Evolutionary conservation across 2,888 invertebrate species (phyloP).

Genomic region (Tryphoninae sp.): DNA sequence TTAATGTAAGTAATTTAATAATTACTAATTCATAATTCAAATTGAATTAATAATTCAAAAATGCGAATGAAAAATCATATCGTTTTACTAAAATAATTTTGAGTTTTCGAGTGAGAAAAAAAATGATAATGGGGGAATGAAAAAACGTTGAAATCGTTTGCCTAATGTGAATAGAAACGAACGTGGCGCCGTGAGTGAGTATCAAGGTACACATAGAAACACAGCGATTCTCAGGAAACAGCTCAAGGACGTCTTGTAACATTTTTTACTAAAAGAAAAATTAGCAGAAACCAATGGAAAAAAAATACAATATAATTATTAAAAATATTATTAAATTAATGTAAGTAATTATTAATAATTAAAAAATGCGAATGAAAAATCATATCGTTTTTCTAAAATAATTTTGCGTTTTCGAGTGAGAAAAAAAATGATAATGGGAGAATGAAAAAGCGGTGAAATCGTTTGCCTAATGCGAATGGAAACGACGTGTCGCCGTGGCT

Average conservation of each 20-base stretch:
- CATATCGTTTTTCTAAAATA: too few relatives aligned
- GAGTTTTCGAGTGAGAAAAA: neutral
- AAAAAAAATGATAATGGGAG: constrained; percentile 7
- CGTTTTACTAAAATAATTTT: too few relatives aligned
- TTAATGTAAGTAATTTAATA: too few relatives aligned
- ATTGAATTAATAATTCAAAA: neutral
- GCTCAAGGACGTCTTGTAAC: neutral
- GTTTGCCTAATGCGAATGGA: constrained; percentile 46
- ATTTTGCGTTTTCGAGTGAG: neutral
- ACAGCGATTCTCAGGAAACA: neutral
- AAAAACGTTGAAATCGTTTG: constrained; percentile 44
- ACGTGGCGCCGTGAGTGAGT: constrained; percentile 33
- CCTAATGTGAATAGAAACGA: constrained; percentile 46
- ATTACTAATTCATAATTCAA: too few relatives aligned
- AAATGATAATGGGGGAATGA: constrained; percentile 22
- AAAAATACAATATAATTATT: neutral
- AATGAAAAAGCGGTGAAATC: constrained; percentile 39
- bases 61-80: neutral
- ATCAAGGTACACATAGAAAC: constrained; percentile 3
- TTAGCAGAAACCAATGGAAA: neutral
- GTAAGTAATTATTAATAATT: neutral
- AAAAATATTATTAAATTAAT: neutral
- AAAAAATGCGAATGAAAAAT: neutral
- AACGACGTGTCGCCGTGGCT: constrained; percentile 36
- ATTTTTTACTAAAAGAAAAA: constrained; percentile 2